Percentiles rank a stretch among this genome's conserved stretches.
These are phyloP conservation scores for Riparia riparia DNA, from an alignment of 2,113 vertebrate species.

Conservation along the genomic window DNA sequence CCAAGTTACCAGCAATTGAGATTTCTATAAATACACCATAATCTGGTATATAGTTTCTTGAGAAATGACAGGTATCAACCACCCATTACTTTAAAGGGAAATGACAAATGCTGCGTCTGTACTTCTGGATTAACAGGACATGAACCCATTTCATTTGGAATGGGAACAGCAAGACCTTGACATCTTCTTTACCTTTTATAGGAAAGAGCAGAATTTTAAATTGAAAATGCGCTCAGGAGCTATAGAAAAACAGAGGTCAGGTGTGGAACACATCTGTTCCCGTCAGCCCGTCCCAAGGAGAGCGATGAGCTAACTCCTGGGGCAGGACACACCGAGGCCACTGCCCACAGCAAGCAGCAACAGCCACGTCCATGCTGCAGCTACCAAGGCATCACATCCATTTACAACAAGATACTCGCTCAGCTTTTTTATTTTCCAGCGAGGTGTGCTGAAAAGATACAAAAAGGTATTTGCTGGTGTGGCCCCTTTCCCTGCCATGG, in stretches of 20 bases:
- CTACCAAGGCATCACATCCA: background rate
- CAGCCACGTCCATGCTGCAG: accelerated
- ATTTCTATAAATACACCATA: slow-evolving; percentile 63
- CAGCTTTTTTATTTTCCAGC: background rate
- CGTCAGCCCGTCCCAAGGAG: background rate
- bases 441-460: background rate
- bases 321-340: accelerated
- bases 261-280: background rate
- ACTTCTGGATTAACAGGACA: slow-evolving; percentile 64
- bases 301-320: background rate
- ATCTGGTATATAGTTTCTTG: slow-evolving; percentile 60
- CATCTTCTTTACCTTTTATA: slow-evolving; percentile 62
- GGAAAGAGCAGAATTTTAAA: slow-evolving; percentile 44
- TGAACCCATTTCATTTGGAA: slow-evolving; percentile 63
- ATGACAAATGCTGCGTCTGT: slow-evolving; percentile 49
- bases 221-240: background rate
- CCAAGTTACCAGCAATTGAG: slow-evolving; percentile 47
- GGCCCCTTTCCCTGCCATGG: accelerated
- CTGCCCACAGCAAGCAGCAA: background rate
- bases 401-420: background rate
- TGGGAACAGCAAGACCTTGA: slow-evolving; percentile 60
- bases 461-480: accelerated
- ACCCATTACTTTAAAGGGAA: slow-evolving; percentile 60
- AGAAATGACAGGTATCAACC: slow-evolving; percentile 72
- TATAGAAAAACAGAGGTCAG: background rate